Evolutionary conservation across 2,888 invertebrate genomes (phyloP).

Genomic region (Epirrhoe tristata): DNA sequence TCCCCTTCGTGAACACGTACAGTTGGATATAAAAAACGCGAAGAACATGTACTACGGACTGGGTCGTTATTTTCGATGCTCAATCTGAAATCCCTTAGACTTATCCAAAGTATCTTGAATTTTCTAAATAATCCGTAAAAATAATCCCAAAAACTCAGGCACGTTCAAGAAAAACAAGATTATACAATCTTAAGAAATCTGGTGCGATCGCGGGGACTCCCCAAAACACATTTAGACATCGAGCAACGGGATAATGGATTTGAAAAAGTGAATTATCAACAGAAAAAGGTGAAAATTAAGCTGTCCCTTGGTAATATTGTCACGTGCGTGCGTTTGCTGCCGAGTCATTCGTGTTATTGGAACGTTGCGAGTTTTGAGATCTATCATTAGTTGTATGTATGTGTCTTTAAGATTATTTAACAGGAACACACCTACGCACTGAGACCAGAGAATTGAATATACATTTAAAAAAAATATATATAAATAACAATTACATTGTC

Average conservation of each 20-base stretch:
- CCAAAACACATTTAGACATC: slow-evolving; percentile 55
- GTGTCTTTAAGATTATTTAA: too few relatives aligned
- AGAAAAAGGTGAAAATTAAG: slow-evolving; percentile 60
- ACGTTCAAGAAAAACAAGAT: slow-evolving; percentile 38
- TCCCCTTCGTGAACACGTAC: too few relatives aligned
- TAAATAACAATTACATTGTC: too few relatives aligned
- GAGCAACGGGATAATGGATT: slow-evolving; percentile 57
- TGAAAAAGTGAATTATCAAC: slow-evolving; percentile 53
- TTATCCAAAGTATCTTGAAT: not conserved
- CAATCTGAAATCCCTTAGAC: too few relatives aligned
- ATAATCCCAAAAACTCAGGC: slow-evolving; percentile 32
- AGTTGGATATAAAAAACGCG: too few relatives aligned
- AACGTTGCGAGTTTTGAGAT: not conserved
- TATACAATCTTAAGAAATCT: slow-evolving; percentile 52
- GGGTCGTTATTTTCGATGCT: too few relatives aligned
- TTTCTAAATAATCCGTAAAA: slow-evolving; percentile 7
- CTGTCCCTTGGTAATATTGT: slow-evolving; percentile 54
- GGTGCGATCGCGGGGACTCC: slow-evolving; percentile 40
- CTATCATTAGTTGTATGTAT: not conserved
- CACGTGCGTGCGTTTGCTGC: slow-evolving; percentile 55
- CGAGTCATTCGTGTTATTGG: slow-evolving; percentile 22
- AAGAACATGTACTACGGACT: too few relatives aligned
- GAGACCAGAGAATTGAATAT: too few relatives aligned
- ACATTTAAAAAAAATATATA: too few relatives aligned
- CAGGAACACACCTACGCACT: too few relatives aligned